Conservation (phyloP, 2,888 invertebrate genomes). For the Spisula subtruncata region DNA sequence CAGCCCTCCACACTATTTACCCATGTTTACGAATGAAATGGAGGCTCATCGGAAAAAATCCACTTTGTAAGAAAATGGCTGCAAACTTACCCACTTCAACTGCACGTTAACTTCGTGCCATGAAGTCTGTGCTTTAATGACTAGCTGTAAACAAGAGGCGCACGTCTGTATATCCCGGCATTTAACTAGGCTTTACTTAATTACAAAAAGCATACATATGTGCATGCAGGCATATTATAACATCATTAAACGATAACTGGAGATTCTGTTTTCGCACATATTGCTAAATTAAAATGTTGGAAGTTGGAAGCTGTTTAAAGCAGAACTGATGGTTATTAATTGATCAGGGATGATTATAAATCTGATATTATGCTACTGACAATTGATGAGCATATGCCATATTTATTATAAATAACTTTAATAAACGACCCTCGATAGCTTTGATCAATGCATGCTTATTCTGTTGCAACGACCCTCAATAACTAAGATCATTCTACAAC, state of each 20-base stretch:
- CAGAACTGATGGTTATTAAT: no score
- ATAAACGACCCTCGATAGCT: no score
- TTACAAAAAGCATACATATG: conserved; percentile 9
- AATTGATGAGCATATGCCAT: no score
- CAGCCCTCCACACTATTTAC: not conserved
- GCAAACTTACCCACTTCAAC: conserved; percentile 1
- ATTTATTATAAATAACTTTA: no score
- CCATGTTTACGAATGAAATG: conserved; percentile 15
- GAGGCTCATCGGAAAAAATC: conserved; percentile 1
- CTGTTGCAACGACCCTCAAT: no score
- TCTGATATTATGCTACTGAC: no score
- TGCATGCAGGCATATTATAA: conserved; percentile 7
- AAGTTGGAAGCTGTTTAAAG: not conserved
- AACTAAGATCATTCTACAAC: no score
- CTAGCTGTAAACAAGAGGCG: conserved; percentile 9
- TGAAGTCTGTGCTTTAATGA: not conserved
- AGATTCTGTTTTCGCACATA: conserved; percentile 13
- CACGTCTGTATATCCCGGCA: not conserved
- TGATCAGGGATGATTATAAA: no score
- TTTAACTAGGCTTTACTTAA: conserved; percentile 3
- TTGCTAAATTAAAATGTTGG: not conserved
- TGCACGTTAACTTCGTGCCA: not conserved
- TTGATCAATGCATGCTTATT: no score
- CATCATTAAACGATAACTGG: conserved; percentile 10
- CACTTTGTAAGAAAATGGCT: conserved; percentile 9